Percentiles rank a stretch among this genome's conserved stretches.
These are phyloP conservation scores for Notodonta ziczac DNA, from an alignment of 2,888 invertebrate genomes.

Conservation along the genomic window DNA sequence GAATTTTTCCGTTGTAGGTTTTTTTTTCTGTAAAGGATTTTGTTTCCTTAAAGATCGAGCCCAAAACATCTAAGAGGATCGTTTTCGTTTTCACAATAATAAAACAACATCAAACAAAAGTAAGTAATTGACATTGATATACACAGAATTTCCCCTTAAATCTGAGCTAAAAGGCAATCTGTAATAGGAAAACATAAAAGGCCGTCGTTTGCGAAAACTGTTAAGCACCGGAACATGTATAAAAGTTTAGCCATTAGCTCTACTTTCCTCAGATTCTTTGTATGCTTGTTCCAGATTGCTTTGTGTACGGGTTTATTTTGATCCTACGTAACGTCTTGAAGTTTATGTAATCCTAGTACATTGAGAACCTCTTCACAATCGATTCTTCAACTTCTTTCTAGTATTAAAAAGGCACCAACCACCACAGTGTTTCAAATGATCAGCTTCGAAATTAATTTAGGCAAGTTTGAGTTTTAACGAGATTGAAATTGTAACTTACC, in stretches of 20 bases:
- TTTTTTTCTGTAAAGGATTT: neutral
- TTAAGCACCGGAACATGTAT: constrained; percentile 10
- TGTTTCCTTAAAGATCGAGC: neutral
- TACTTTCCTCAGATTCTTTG: constrained; percentile 14
- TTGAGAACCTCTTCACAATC: too few relatives aligned
- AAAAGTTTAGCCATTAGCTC: constrained; percentile 22
- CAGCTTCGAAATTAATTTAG: too few relatives aligned
- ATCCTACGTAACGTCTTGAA: neutral
- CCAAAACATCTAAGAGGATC: neutral
- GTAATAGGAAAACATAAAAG: constrained; percentile 15
- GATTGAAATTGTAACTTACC: constrained; percentile 63
- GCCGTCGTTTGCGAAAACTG: constrained; percentile 4
- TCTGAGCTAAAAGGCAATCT: constrained; percentile 12
- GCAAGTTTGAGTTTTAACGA: neutral
- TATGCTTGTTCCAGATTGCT: constrained; percentile 10
- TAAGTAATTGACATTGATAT: neutral
- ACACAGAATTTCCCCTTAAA: neutral
- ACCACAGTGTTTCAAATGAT: too few relatives aligned
- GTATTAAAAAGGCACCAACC: too few relatives aligned
- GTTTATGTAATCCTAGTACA: constrained; percentile 16
- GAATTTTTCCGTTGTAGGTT: too few relatives aligned
- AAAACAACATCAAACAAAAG: neutral
- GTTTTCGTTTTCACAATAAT: neutral
- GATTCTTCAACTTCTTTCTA: too few relatives aligned
- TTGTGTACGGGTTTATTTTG: neutral